phyloP scores from a whole-genome alignment of 2,888 invertebrate genomes.

The Alcis repandata region DNA sequence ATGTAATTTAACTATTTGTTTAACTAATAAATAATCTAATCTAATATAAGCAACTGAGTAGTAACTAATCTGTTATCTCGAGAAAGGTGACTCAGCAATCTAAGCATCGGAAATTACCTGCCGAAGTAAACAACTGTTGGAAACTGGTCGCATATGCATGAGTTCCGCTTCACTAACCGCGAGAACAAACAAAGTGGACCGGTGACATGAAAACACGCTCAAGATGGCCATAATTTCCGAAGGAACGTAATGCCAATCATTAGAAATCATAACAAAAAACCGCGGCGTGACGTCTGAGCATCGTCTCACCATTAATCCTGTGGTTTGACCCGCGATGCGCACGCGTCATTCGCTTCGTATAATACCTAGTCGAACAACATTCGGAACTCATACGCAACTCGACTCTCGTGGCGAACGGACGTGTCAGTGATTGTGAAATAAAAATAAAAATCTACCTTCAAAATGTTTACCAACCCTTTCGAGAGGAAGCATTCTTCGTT shows the following conservation, averaged over 20 bases:
- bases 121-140: neutral
- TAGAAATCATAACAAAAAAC: conserved; percentile 57
- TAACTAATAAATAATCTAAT: neutral
- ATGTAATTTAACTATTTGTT: no score
- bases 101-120: conserved; percentile 11
- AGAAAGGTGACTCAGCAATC: conserved; percentile 21
- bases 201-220: conserved; percentile 36
- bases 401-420: conserved; percentile 58
- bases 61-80: neutral
- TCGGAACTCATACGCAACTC: conserved; percentile 55
- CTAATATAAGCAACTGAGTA: neutral
- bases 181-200: conserved; percentile 18
- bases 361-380: conserved; percentile 60
- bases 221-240: conserved; percentile 38
- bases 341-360: conserved; percentile 56
- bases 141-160: neutral
- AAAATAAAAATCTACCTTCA: conserved; percentile 42
- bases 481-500: conserved; percentile 90
- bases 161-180: conserved; percentile 22
- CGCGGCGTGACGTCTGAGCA: conserved; percentile 55
- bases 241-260: conserved; percentile 41
- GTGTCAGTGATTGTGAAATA: conserved; percentile 50
- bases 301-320: conserved; percentile 53
- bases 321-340: conserved; percentile 59
- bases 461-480: conserved; percentile 90